Evolutionary conservation across 1,140 invertebrate genomes (phyloP).

Genomic region (Pseudomyrmex pallidus): DNA sequence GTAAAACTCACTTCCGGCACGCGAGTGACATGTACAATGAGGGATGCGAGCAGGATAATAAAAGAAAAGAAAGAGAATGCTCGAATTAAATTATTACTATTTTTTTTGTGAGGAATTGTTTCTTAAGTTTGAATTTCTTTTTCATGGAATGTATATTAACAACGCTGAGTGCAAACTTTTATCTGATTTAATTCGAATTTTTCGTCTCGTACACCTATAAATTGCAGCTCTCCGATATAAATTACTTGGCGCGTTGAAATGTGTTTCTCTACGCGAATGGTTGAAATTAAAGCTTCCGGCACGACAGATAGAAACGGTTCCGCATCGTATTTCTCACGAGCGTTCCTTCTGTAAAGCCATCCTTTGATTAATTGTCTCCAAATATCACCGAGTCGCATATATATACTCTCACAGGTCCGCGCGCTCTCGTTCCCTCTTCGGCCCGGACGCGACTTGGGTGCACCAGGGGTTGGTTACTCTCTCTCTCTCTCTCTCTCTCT

Average conservation of each 20-base stretch:
- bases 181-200: not conserved
- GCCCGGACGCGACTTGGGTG: constrained; percentile 38
- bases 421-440: constrained; percentile 45
- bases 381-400: constrained; percentile 64
- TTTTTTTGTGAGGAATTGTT: not conserved
- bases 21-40: not conserved
- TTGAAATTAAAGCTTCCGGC: constrained; percentile 51
- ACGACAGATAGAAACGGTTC: constrained; percentile 72
- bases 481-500: constrained; percentile 28
- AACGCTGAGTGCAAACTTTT: not conserved
- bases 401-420: constrained; percentile 36
- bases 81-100: not conserved
- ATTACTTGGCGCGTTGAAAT: not conserved
- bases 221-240: not conserved
- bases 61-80: too few species aligned
- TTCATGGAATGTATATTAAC: not conserved
- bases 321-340: constrained; percentile 82
- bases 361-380: constrained; percentile 81
- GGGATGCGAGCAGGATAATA: not conserved
- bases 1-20: constrained; percentile 74
- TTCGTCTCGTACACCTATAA: not conserved
- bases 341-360: constrained; percentile 71
- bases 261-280: not conserved
- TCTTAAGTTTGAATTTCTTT: too few species aligned
- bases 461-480: constrained; percentile 68